Conservation (phyloP, 2,797 vertebrate genomes). For the Poecile montanus region DNA sequence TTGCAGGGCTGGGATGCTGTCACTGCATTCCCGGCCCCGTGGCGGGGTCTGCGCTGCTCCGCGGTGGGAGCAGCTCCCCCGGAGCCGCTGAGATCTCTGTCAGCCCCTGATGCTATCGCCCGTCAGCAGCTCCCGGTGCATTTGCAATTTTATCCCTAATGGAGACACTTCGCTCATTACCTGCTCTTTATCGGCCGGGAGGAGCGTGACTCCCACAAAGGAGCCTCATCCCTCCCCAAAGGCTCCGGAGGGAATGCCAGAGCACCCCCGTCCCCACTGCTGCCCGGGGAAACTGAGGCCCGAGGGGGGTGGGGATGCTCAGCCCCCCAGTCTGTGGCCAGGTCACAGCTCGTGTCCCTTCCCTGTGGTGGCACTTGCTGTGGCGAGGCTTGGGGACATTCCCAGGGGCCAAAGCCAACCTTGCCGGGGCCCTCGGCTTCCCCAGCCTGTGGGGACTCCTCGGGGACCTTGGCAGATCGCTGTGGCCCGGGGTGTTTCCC, state of each 20-base stretch:
- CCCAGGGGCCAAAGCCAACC: background rate
- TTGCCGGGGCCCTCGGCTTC: accelerated
- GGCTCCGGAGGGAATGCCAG: no score
- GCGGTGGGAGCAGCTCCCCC: background rate
- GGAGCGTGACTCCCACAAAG: background rate
- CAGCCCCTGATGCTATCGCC: constrained; percentile 34
- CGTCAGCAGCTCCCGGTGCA: background rate
- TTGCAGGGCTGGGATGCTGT: accelerated
- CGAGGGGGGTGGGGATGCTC: accelerated
- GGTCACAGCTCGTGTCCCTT: background rate
- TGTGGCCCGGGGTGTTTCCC: accelerated
- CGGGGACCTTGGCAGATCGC: accelerated
- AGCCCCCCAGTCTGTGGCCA: accelerated
- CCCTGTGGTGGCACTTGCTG: accelerated
- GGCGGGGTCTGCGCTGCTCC: background rate
- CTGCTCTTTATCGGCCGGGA: background rate
- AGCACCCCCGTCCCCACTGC: accelerated
- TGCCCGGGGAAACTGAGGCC: background rate
- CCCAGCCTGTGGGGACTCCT: accelerated
- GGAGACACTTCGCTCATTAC: background rate
- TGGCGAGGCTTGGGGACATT: background rate
- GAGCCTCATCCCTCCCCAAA: background rate
- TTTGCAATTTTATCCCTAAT: background rate
- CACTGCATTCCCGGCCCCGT: accelerated
- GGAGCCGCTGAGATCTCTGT: constrained; percentile 27